Conservation (phyloP, 2,888 invertebrate genomes). For the Epicampocera succincta region DNA sequence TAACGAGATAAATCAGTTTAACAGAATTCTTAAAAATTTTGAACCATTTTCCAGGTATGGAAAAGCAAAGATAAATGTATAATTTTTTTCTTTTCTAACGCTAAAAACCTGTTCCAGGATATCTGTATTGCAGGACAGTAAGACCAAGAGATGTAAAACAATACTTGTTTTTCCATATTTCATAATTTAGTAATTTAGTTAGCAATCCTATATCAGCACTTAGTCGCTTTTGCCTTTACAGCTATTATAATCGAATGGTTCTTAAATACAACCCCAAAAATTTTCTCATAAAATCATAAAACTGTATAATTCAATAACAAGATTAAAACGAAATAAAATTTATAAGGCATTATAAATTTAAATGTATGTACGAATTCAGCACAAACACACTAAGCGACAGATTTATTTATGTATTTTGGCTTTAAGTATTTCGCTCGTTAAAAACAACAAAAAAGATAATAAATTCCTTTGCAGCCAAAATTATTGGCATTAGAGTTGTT, state of each 20-base stretch:
- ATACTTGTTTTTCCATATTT: too few relatives aligned
- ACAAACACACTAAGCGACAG: slow-evolving; percentile 36
- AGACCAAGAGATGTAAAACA: too few relatives aligned
- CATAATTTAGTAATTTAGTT: too few relatives aligned
- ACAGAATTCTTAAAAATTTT: too few relatives aligned
- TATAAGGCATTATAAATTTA: slow-evolving; percentile 53
- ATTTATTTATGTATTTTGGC: slow-evolving; percentile 46
- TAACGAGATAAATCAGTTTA: too few relatives aligned
- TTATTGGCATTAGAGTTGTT: background rate
- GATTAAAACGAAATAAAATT: slow-evolving; percentile 51
- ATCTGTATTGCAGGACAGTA: too few relatives aligned
- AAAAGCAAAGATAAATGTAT: too few relatives aligned
- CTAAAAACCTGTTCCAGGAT: too few relatives aligned
- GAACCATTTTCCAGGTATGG: too few relatives aligned
- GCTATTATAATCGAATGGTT: background rate
- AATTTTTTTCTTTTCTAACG: too few relatives aligned
- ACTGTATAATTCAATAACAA: slow-evolving; percentile 45
- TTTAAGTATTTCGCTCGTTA: slow-evolving; percentile 45
- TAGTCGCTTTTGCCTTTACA: background rate
- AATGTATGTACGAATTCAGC: slow-evolving; percentile 5
- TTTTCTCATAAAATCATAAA: slow-evolving; percentile 24
- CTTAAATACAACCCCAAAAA: slow-evolving; percentile 2
- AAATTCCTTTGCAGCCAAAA: slow-evolving; percentile 8
- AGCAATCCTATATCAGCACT: background rate
- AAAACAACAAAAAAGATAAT: slow-evolving; percentile 14